Evolutionary conservation across 2,797 vertebrate genomes (phyloP).

Genomic region (Myripristis jacobus): DNA sequence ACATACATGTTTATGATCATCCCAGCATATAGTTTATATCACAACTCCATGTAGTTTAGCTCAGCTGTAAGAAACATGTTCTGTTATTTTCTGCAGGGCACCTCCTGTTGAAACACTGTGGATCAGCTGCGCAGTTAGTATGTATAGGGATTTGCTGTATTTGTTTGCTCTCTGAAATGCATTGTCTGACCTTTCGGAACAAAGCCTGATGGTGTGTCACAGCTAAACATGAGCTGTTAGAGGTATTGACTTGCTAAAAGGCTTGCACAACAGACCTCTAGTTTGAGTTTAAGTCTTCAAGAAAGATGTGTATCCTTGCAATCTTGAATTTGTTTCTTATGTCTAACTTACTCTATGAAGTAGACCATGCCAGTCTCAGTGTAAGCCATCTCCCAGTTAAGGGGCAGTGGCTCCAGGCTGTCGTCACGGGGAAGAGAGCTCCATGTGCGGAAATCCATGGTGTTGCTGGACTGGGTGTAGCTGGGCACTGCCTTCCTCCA

Average conservation of each 20-base stretch:
- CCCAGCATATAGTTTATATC: not conserved
- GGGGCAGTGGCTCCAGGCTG: conserved; percentile 92
- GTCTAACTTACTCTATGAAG: conserved; percentile 98
- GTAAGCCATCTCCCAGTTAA: conserved; percentile 99
- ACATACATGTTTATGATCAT: too few relatives aligned
- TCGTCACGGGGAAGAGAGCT: conserved; percentile 91
- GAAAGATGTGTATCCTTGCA: not conserved
- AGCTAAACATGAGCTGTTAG: too few relatives aligned
- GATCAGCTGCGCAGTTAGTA: not conserved
- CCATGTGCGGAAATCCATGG: conserved; percentile 94
- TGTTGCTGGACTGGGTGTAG: conserved; percentile 94
- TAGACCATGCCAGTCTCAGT: conserved; percentile 98
- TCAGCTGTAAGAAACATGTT: not conserved
- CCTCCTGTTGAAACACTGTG: not conserved
- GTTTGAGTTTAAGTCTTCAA: not conserved
- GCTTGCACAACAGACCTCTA: not conserved
- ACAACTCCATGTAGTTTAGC: not conserved
- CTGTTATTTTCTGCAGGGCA: too few relatives aligned
- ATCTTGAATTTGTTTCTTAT: not conserved
- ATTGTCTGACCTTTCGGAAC: not conserved
- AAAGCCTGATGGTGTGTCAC: not conserved
- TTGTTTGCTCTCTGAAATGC: not conserved
- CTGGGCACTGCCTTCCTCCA: conserved; percentile 83
- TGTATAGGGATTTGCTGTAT: not conserved
- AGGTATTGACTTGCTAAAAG: not conserved